Evolutionary conservation across 2,113 vertebrate genomes (phyloP).

Genomic region (Semicossyphus pulcher): DNA sequence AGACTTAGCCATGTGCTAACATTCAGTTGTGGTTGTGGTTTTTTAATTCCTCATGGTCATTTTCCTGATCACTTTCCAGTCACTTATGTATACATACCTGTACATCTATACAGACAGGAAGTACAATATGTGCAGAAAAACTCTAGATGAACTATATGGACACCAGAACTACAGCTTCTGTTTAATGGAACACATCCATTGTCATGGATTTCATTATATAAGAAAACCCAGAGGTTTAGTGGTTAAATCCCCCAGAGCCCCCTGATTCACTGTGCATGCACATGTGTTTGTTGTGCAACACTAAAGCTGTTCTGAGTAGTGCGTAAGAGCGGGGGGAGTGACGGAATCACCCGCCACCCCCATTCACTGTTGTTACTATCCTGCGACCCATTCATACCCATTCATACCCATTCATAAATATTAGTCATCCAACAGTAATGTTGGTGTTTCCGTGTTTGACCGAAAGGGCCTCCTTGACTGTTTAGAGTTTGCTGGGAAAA

Average conservation of each 20-base stretch:
- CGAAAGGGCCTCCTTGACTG: background rate
- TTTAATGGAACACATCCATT: background rate
- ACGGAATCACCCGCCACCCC: background rate
- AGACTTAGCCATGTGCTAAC: no score
- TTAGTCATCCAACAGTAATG: constrained; percentile 35
- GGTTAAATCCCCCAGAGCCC: background rate
- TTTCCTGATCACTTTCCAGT: no score
- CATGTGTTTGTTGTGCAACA: constrained; percentile 39
- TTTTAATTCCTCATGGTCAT: background rate
- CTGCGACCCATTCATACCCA: constrained; percentile 24
- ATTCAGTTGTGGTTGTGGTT: background rate
- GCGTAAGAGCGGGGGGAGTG: constrained; percentile 27
- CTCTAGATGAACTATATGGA: background rate
- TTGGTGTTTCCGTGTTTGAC: constrained; percentile 12
- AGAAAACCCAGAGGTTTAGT: background rate
- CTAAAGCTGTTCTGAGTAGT: background rate
- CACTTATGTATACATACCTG: no score
- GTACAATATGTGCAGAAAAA: background rate
- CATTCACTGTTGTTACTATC: background rate
- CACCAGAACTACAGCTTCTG: background rate
- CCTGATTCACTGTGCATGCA: constrained; percentile 10
- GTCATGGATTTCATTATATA: background rate
- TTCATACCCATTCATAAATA: constrained; percentile 46
- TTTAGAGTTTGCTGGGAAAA: constrained; percentile 11
- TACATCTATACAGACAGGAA: background rate